Evolutionary conservation across 2,888 invertebrate species (phyloP).

Genomic region (Petrophora chlorosata): DNA sequence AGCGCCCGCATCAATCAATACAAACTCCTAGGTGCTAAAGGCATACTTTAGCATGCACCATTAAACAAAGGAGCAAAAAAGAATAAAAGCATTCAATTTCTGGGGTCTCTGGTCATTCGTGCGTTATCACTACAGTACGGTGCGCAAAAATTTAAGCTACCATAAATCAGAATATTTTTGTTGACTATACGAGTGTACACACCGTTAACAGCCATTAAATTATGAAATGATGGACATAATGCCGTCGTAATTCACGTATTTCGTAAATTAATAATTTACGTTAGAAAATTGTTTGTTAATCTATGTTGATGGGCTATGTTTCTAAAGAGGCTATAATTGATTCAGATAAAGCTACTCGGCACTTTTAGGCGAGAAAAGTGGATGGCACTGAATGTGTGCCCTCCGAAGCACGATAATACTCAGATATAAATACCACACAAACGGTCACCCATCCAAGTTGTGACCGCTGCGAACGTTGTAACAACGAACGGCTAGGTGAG

Average conservation of each 20-base stretch:
- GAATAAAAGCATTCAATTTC: constrained; percentile 39
- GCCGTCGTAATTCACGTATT: constrained; percentile 16
- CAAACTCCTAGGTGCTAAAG: constrained; percentile 8
- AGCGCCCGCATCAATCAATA: constrained; percentile 7
- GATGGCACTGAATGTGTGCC: no score
- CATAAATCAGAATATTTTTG: constrained; percentile 65
- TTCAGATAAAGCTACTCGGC: no score
- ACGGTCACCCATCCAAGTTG: no score
- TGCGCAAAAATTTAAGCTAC: constrained; percentile 41
- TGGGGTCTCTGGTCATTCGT: constrained; percentile 45
- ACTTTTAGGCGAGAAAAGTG: no score
- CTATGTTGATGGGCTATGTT: constrained; percentile 3
- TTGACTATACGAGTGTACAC: constrained; percentile 52
- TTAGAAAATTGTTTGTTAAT: constrained; percentile 19
- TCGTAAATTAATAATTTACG: constrained; percentile 18
- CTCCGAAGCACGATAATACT: no score
- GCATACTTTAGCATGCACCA: constrained; percentile 33
- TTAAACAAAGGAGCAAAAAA: constrained; percentile 33
- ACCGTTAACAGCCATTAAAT: constrained; percentile 46
- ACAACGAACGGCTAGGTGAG: no score
- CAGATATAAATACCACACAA: no score
- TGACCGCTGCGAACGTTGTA: no score
- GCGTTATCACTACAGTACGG: constrained; percentile 56
- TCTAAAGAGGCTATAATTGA: constrained; percentile 2
- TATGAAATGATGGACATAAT: constrained; percentile 44